Percentiles rank a stretch among this genome's conserved stretches.
Evolutionary conservation across 1,140 invertebrate species (phyloP).

Genomic region (Drosophila neocordata): DNA sequence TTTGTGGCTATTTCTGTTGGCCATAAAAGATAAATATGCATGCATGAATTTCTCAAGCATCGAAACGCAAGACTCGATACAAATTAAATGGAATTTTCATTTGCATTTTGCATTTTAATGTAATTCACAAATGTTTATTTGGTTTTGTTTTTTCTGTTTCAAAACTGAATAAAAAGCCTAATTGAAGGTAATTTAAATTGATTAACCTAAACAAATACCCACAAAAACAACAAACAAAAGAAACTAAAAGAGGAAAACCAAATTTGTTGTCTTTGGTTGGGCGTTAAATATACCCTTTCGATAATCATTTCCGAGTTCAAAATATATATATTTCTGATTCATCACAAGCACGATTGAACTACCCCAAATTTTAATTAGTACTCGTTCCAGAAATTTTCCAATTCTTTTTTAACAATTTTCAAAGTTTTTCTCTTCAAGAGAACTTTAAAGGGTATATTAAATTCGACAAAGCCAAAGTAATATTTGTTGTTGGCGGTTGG

Average conservation of each 20-base stretch:
- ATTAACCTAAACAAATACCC: conserved; percentile 60
- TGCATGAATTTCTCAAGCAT: conserved; percentile 36
- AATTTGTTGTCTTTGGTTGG: conserved; percentile 66
- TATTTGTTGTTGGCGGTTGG: conserved; percentile 29
- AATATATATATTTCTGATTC: not conserved
- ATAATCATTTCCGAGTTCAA: not conserved
- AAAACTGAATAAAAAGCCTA: conserved; percentile 62
- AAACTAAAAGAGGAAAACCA: conserved; percentile 1
- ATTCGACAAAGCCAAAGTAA: not conserved
- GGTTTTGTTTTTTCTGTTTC: conserved; percentile 35
- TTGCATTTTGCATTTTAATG: conserved; percentile 58
- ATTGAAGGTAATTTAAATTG: conserved; percentile 81
- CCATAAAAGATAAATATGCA: conserved; percentile 45
- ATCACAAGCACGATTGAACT: not conserved
- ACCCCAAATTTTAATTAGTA: too few relatives aligned
- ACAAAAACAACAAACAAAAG: conserved; percentile 21
- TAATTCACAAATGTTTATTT: conserved; percentile 30
- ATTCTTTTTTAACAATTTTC: too few relatives aligned
- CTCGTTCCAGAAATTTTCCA: not conserved
- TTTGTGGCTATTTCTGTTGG: conserved; percentile 30
- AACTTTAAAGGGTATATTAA: not conserved
- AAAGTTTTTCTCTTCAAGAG: too few relatives aligned
- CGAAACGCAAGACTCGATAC: conserved; percentile 27
- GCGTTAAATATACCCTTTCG: conserved; percentile 29
- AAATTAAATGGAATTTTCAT: conserved; percentile 68